Base-by-base conservation (phyloP, 2,797 vertebrate genomes). In the Melanotaenia nigrans region DNA sequence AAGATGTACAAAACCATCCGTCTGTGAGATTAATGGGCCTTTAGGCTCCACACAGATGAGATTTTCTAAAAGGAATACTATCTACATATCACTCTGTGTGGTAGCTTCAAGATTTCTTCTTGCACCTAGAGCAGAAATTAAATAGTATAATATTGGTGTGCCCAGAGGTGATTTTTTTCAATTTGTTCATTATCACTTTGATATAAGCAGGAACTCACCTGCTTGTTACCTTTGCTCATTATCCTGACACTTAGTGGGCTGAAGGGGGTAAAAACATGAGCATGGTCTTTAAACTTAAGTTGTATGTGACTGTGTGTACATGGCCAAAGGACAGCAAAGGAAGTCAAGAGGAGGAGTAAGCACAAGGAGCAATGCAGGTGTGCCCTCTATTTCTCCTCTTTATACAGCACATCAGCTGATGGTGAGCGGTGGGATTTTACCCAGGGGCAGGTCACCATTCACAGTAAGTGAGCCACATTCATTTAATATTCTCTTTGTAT, bases 401-500 rank as follows among this genome's bases (percentile, higher is more conserved):
- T 47, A 54, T 62, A 16, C 65, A 28, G 68, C 68, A 64, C 76
- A 60, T 77, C 65, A 65, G 66, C 71, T 72, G 81, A 88, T 71
- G 78, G 73, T 32, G 73, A 88, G 68, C 33, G 1, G 70, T 67
- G 73, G 76, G 68, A 54, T 84, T 68, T 59, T 55, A 57, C 79
- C 79, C 49, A 0, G 60, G 83, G 84, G 83, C 77, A 11, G 76
- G 28, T 77, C 65, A 28, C 69, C 45, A 72, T 74, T 70, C 70
- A 59, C 60, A 82, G 84, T 89, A 85, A 91, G 87, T 87, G 65
- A 57, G 47, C 24, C 30, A 25, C 73, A 68, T 30, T 61, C 65
- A 55, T 83, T 77, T 82, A 53, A 55, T 24, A 65, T 60, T 63
- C 62, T 77, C 54, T 71, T 67, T 65, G 1, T 57, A 25, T 73